phyloP scores from a whole-genome alignment of 2,888 invertebrate genomes.

The Isoperla grammatica region DNA sequence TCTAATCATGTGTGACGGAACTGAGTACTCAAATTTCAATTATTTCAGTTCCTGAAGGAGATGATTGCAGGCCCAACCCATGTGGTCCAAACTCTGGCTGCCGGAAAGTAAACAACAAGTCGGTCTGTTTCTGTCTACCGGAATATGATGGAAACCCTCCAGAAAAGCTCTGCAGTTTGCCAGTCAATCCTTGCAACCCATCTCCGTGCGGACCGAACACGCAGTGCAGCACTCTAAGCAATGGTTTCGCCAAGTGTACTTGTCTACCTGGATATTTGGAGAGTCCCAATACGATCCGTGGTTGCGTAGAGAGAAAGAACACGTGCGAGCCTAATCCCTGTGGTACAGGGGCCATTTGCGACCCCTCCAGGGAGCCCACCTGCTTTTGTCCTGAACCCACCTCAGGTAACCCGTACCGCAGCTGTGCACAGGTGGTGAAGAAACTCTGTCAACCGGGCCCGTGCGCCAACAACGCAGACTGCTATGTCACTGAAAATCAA shows the following conservation, averaged over 20 bases:
- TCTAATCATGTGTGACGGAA: too few relatives aligned
- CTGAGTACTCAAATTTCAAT: slow-evolving; percentile 16
- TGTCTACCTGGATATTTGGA: slow-evolving; percentile 77
- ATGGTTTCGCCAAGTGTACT: slow-evolving; percentile 82
- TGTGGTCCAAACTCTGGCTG: slow-evolving; percentile 83
- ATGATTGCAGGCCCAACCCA: slow-evolving; percentile 73
- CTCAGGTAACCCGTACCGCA: slow-evolving; percentile 75
- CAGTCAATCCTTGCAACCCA: slow-evolving; percentile 73
- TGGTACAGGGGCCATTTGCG: slow-evolving; percentile 71
- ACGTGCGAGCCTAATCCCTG: slow-evolving; percentile 80
- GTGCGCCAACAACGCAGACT: slow-evolving; percentile 76
- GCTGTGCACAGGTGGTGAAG: slow-evolving; percentile 57
- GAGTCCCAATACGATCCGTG: slow-evolving; percentile 81
- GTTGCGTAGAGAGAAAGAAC: slow-evolving; percentile 72
- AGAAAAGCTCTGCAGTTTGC: slow-evolving; percentile 60
- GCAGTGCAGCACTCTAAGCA: slow-evolving; percentile 68
- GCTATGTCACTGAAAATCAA: slow-evolving; percentile 72
- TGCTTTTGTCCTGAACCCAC: slow-evolving; percentile 83
- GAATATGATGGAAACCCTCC: slow-evolving; percentile 85
- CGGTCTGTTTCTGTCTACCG: slow-evolving; percentile 81
- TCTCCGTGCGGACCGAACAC: slow-evolving; percentile 87
- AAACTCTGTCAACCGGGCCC: slow-evolving; percentile 74
- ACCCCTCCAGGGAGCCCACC: slow-evolving; percentile 68
- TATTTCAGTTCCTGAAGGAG: slow-evolving; percentile 77
- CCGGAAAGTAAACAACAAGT: slow-evolving; percentile 64